Evolutionary conservation across 1,140 invertebrate genomes (phyloP), one percentile per base, ranked within the genome.

Genomic region (Nephila pilipes): DNA sequence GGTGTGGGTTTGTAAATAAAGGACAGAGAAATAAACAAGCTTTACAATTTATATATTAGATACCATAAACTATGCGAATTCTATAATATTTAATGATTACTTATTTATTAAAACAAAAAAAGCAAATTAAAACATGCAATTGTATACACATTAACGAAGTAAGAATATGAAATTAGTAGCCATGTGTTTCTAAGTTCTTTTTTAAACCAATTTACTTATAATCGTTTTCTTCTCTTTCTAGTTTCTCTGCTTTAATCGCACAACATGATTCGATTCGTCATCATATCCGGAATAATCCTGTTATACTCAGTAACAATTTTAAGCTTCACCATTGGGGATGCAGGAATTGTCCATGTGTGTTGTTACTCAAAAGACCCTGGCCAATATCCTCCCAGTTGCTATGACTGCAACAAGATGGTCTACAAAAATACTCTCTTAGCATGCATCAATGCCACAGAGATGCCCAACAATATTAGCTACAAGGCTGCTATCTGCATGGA

Each of bases 391-490:
- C 91, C 91, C 1, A 93, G 58, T 1, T 87, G 91, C 85, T 93
- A 85, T 36, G 38, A 79, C 12, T 93, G 91, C 16, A 22, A 46
- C 1, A 38, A 58, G 0, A 38, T 29, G 20, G 91, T 93, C 14
- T 93, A 93, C 57, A 36, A 63, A 1, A 93, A 93, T 25, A 32
- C 91, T 6, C 55, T 93, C 12, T 6, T 69, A 36, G 91, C 91
- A 0, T 93, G 91, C 36, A 8, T 93, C 6, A 93, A 93, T 16
- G 36, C 65, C 38, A 87, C 91, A 1, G 65, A 54, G 0, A 60
- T 93, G 91, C 91, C 91, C 1, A 87, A 63, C 1, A 93, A 93
- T 32, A 93, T 93, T 10, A 58, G 81, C 25, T 93, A 75, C 36
- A 85, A 83, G 8, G 38, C n/a, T 0, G 91, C 91, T 4, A 60